Conservation (phyloP, 2,888 invertebrate genomes). For the Lissocephala sabroskyi region DNA sequence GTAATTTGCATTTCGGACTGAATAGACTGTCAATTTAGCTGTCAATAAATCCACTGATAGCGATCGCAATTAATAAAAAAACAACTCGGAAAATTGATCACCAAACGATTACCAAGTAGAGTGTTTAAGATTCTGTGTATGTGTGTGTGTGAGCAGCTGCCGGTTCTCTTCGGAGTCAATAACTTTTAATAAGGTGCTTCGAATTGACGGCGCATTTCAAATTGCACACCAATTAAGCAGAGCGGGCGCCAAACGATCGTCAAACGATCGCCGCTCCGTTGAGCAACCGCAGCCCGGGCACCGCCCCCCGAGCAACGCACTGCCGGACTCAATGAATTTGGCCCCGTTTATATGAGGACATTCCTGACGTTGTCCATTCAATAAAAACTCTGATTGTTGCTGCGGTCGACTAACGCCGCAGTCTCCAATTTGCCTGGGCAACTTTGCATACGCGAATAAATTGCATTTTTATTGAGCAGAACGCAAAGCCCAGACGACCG, state of each 20-base stretch:
- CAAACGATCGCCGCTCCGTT: conserved; percentile 5
- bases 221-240: conserved; percentile 59
- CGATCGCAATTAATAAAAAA: too few species aligned
- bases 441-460: conserved; percentile 8
- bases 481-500: too few species aligned
- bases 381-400: conserved; percentile 55
- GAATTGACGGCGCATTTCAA: conserved; percentile 55
- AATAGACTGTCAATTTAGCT: too few species aligned
- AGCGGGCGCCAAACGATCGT: too few species aligned
- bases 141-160: too few species aligned
- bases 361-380: conserved; percentile 46
- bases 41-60: too few species aligned
- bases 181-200: conserved; percentile 51
- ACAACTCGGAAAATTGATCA: too few species aligned
- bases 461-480: not conserved
- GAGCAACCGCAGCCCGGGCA: too few species aligned
- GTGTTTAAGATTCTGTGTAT: not conserved
- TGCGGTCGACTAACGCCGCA: conserved; percentile 44
- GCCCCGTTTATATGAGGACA: conserved; percentile 32
- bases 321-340: conserved; percentile 41
- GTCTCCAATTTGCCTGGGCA: too few species aligned
- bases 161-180: conserved; percentile 28
- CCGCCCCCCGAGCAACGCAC: not conserved
- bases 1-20: too few species aligned
- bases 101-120: too few species aligned